Evolutionary conservation across 2,797 vertebrate species (phyloP), one percentile per base, ranked within the genome.

Genomic region (Hydrophis major): DNA sequence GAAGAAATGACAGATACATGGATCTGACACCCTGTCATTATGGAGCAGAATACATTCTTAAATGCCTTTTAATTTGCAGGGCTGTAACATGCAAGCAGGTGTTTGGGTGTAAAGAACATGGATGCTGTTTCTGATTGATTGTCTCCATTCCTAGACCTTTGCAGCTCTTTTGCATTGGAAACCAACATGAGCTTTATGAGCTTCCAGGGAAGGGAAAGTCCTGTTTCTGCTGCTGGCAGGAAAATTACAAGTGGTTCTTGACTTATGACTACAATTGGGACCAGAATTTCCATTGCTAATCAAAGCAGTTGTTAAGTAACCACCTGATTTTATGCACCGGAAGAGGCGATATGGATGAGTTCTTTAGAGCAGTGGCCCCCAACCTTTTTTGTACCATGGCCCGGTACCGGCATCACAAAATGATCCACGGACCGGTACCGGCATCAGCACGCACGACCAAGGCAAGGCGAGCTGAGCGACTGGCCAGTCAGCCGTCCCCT

Each of bases 41-140:
- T 60, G 69, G 83, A 95, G 86, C 87, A 91, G 91, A 69, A 69
- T n/a, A 32, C 13, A 66, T n/a, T 16, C 63, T 66, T 66, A 66
- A 66, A 66, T 66, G 27, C 61, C 61, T 66, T 89, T 66, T 89
- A 59, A 93, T 87, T 94, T 94, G 11, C 4, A 0, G 0, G 87
- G 14, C 87, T 92, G 87, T 74, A 92, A 60, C 0, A 1, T 18
- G 50, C 50, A 53, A 53, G 53, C 14, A 20, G 89, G 60, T 53
- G 94, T 83, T 61, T 13, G 89, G 89, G 91, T 92, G 55, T 56
- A 89, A 87, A 91, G 78, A 93, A 89, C 74, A 59, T 25, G 28
- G 87, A 93, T 95, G 93, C n/a, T 57, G 22, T 60, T 95, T 93
- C 37, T 87, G 28, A 93, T 60, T 92, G 57, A 93, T 94, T 32